Conservation (phyloP, 2,888 invertebrate species). For the Hirtodrosophila cameraria region DNA sequence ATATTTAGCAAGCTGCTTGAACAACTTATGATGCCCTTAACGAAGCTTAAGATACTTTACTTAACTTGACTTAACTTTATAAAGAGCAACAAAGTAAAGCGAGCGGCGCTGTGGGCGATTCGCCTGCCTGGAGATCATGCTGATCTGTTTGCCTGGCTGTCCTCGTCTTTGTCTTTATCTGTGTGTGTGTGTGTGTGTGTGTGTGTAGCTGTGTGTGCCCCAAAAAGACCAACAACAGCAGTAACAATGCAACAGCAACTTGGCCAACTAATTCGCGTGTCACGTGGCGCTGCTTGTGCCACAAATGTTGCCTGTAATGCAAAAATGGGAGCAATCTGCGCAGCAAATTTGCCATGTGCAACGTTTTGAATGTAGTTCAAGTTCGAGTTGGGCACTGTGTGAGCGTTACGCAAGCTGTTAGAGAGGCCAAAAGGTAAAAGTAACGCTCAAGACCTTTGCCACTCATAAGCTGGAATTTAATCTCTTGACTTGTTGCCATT, state of each 20-base stretch:
- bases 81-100: conserved; percentile 51
- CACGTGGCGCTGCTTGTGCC: conserved; percentile 67
- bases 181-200: background rate
- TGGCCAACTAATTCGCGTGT: conserved; percentile 69
- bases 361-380: conserved; percentile 69
- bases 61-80: too few species aligned
- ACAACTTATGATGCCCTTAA: conserved; percentile 40
- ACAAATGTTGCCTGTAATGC: too few species aligned
- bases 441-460: conserved; percentile 25
- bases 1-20: conserved; percentile 40
- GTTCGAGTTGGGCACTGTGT: conserved; percentile 67
- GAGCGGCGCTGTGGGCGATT: conserved; percentile 67
- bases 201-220: conserved; percentile 48
- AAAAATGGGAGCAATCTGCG: conserved; percentile 69
- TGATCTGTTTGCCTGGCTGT: conserved; percentile 25
- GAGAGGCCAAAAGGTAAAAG: conserved; percentile 60
- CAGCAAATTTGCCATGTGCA: conserved; percentile 66
- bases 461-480: conserved; percentile 57
- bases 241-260: conserved; percentile 34
- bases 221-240: conserved; percentile 52
- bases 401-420: conserved; percentile 36
- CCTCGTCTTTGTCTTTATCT: conserved; percentile 38
- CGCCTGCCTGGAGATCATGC: conserved; percentile 66
- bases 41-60: conserved; percentile 24
- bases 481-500: conserved; percentile 44